Conservation (phyloP, 2,888 invertebrate species). For the Pammene fasciana region DNA sequence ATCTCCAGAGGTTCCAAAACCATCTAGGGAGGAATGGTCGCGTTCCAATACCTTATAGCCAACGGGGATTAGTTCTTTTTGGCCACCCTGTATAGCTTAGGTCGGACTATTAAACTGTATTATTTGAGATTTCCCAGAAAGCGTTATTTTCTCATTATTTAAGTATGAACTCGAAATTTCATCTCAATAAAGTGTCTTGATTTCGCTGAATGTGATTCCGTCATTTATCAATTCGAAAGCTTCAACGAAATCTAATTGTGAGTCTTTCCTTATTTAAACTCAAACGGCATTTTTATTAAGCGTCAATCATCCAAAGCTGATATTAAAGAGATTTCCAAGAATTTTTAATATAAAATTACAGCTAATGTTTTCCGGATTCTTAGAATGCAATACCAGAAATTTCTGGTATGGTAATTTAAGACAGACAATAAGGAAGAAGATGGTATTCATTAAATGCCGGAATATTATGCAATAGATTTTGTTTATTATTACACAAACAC, state of each 20-base stretch:
- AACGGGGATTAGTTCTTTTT: no score
- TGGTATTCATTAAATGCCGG: no score
- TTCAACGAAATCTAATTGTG: slow-evolving; percentile 26
- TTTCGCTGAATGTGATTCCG: slow-evolving; percentile 8
- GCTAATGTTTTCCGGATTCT: background rate
- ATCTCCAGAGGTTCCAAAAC: no score
- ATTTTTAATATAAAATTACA: background rate
- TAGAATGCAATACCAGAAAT: background rate
- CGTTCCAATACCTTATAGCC: no score
- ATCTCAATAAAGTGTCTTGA: background rate
- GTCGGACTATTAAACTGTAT: no score
- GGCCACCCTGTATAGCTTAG: no score
- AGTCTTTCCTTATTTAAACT: slow-evolving; percentile 29
- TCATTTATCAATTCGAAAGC: slow-evolving; percentile 30
- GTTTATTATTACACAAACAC: no score
- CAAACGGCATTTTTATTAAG: slow-evolving; percentile 30
- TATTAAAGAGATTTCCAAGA: background rate
- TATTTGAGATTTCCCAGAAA: no score
- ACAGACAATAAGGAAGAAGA: no score
- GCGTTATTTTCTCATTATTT: no score
- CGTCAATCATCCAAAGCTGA: slow-evolving; percentile 18
- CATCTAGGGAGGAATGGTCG: no score
- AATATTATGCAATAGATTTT: no score
- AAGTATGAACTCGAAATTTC: background rate
- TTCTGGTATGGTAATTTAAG: background rate